A percentile compares a stretch with the other conserved stretches of the same genome.
These are phyloP conservation scores for Drosophila setosimentum DNA, from an alignment of 2,888 invertebrate species.

Conservation along the genomic window DNA sequence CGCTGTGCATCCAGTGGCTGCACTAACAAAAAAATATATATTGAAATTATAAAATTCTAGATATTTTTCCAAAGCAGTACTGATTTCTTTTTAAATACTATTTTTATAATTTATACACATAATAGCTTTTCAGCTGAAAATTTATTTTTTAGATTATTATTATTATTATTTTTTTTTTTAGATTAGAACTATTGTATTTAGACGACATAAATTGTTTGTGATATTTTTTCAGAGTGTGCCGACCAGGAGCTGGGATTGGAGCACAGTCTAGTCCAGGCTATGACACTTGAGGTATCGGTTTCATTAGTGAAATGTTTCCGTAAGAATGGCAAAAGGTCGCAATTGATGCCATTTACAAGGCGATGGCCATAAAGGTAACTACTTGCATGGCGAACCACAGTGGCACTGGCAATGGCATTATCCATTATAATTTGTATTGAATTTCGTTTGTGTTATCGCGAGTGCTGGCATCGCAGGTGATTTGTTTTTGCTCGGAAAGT, in stretches of 20 bases:
- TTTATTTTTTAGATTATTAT: not conserved
- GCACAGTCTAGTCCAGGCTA: slow-evolving; percentile 35
- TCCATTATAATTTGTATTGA: slow-evolving; percentile 74
- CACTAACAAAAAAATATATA: not conserved
- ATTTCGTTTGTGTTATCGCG: slow-evolving; percentile 64
- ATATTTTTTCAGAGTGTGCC: slow-evolving; percentile 11
- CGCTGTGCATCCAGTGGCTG: slow-evolving; percentile 22
- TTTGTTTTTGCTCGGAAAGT: slow-evolving; percentile 60
- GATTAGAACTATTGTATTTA: not conserved
- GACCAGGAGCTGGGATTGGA: slow-evolving; percentile 43
- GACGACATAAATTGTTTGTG: not conserved
- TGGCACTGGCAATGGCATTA: slow-evolving; percentile 28
- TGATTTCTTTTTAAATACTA: not conserved
- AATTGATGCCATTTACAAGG: slow-evolving; percentile 78
- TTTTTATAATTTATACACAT: not conserved
- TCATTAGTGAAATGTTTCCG: slow-evolving; percentile 80
- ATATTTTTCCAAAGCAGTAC: not conserved
- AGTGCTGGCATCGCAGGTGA: slow-evolving; percentile 54
- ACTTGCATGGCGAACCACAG: slow-evolving; percentile 13
- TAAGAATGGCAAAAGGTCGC: slow-evolving; percentile 79
- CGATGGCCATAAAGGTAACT: slow-evolving; percentile 50
- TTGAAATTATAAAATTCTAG: not conserved
- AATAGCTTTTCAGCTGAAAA: not conserved
- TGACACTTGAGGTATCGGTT: slow-evolving; percentile 79
- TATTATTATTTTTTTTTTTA: not conserved